phyloP scores from a whole-genome alignment of 1,140 invertebrate species.

The Tetramorium parvispinum region DNA sequence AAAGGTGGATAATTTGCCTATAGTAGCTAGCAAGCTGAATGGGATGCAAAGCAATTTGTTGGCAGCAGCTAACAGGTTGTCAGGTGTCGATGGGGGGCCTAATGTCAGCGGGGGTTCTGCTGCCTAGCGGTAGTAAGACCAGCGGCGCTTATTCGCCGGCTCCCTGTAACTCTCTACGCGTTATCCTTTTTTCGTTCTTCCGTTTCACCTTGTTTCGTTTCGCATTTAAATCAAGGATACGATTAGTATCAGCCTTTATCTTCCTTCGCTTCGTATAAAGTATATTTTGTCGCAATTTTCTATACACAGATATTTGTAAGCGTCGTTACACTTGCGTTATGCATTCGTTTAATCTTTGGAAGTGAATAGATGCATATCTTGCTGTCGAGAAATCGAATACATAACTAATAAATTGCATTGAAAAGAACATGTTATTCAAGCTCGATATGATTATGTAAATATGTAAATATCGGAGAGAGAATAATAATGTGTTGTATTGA shows the following conservation, averaged over 20 bases:
- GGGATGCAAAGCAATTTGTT: conserved; percentile 82
- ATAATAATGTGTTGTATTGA: conserved; percentile 1
- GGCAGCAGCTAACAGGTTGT: conserved; percentile 80
- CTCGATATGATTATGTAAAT: conserved; percentile 20
- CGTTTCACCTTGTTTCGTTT: conserved; percentile 46
- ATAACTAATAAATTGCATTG: not conserved
- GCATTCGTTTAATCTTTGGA: not conserved
- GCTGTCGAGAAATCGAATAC: not conserved
- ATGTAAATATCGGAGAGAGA: conserved; percentile 26
- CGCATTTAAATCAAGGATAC: conserved; percentile 40
- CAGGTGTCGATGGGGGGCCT: conserved; percentile 81
- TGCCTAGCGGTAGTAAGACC: conserved; percentile 70
- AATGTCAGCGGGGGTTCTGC: conserved; percentile 78
- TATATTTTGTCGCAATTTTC: not conserved
- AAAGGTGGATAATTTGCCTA: conserved; percentile 10
- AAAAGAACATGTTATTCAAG: not conserved
- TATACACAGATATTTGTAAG: not conserved
- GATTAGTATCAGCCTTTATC: conserved; percentile 5
- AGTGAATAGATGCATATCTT: not conserved
- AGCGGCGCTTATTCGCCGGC: conserved; percentile 71
- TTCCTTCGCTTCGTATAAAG: not conserved
- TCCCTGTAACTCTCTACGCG: conserved; percentile 67
- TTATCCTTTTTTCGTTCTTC: conserved; percentile 48
- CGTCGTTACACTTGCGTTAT: not conserved
- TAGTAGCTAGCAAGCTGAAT: conserved; percentile 53